phyloP scores from a whole-genome alignment of 2,888 invertebrate species.

The Buathra laborator region DNA sequence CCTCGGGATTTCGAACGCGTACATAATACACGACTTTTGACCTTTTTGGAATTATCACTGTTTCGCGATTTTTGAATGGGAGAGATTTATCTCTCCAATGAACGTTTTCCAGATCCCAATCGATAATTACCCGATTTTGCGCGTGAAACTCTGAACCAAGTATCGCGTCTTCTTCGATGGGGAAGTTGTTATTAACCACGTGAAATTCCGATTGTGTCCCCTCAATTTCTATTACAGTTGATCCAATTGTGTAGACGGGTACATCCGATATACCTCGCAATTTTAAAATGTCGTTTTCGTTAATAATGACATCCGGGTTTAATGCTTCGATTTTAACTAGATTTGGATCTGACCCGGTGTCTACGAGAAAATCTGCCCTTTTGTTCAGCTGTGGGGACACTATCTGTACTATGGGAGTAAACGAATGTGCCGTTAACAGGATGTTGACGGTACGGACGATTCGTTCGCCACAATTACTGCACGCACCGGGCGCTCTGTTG shows the following conservation, averaged over 20 bases:
- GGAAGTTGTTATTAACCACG: not conserved
- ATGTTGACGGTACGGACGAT: conserved; percentile 5
- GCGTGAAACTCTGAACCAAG: conserved; percentile 42
- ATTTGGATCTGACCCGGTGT: conserved; percentile 31
- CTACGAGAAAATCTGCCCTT: conserved; percentile 18
- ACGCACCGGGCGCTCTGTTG: conserved; percentile 19
- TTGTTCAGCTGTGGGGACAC: conserved; percentile 6
- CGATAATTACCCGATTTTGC: not conserved
- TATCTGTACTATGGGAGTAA: not conserved
- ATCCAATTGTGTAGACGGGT: conserved; percentile 28
- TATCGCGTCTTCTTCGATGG: conserved; percentile 12
- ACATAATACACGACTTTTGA: not conserved
- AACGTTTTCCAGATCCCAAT: conserved; percentile 11
- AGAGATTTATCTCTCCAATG: not conserved
- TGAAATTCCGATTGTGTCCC: conserved; percentile 22
- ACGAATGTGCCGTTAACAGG: not conserved
- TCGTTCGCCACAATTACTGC: not conserved
- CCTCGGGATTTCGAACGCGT: not conserved
- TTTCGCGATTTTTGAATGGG: not conserved
- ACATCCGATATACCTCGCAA: not conserved
- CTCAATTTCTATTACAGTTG: conserved; percentile 9
- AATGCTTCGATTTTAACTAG: not conserved
- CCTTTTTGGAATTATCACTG: not conserved
- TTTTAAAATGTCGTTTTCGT: not conserved
- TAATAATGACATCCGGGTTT: not conserved